Conservation (phyloP, 2,113 vertebrate genomes). For the Gopherus evgoodei region DNA sequence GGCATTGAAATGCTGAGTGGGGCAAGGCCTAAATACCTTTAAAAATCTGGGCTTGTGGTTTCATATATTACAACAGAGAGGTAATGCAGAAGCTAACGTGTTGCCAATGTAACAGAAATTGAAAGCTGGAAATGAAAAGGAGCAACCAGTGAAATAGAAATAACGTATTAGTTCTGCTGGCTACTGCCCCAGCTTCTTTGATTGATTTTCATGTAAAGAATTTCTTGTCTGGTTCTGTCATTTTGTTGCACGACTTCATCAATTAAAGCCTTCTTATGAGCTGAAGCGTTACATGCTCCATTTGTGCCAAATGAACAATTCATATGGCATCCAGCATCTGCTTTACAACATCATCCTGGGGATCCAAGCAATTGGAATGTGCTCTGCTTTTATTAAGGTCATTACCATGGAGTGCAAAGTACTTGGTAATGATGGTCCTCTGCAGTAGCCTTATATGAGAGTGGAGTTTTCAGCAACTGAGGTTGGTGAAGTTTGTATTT, state of each 20-base stretch:
- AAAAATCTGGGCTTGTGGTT: background rate
- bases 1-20: too few relatives aligned
- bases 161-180: background rate
- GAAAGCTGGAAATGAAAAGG: background rate
- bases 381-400: background rate
- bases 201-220: background rate
- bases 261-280: background rate
- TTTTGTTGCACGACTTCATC: constrained; percentile 35
- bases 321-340: background rate
- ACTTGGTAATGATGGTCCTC: background rate
- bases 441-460: background rate
- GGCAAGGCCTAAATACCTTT: too few relatives aligned
- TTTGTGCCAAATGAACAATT: background rate
- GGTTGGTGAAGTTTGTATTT: background rate
- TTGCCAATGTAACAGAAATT: background rate
- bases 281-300: background rate
- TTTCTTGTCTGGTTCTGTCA: constrained; percentile 1
- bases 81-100: background rate
- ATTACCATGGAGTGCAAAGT: background rate
- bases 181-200: constrained; percentile 5
- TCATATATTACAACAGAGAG: background rate
- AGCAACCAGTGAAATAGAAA: background rate
- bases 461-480: background rate
- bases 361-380: background rate
- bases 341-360: background rate